Evolutionary conservation across 1,140 invertebrate species (phyloP).

Genomic region (Acromyrmex charruanus): DNA sequence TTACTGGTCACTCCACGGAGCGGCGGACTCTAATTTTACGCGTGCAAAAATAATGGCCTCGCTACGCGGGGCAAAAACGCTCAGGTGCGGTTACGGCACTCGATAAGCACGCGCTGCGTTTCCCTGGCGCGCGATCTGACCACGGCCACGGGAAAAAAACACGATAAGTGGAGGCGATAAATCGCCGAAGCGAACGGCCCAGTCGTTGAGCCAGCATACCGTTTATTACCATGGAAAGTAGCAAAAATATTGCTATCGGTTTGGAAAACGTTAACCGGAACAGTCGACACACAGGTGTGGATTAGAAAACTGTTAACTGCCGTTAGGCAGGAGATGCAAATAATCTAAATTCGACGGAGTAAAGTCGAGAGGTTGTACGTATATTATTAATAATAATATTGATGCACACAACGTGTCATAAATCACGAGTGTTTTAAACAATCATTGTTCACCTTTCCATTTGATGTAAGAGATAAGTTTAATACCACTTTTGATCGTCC

Average conservation of each 20-base stretch:
- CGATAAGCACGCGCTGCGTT: constrained; percentile 53
- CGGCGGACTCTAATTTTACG: constrained; percentile 55
- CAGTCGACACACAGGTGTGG: constrained; percentile 4
- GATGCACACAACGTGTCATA: neutral
- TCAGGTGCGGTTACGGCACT: constrained; percentile 51
- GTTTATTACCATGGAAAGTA: constrained; percentile 62
- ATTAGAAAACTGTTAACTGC: neutral
- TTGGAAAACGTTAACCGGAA: constrained; percentile 28
- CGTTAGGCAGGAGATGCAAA: neutral
- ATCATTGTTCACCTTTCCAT: constrained; percentile 3
- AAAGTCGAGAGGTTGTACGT: neutral
- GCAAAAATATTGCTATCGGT: constrained; percentile 39
- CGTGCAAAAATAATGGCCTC: constrained; percentile 56
- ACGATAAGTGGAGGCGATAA: constrained; percentile 50
- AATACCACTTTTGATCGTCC: neutral
- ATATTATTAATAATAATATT: neutral
- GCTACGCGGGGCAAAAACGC: constrained; percentile 35
- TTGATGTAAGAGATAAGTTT: constrained; percentile 12
- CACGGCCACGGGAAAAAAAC: constrained; percentile 40
- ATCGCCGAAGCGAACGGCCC: constrained; percentile 38
- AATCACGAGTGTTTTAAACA: neutral
- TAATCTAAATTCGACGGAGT: neutral
- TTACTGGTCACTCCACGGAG: constrained; percentile 27
- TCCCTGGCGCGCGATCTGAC: constrained; percentile 44
- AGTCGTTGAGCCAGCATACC: constrained; percentile 45